These are phyloP conservation scores for Leptura quadrifasciata DNA, from an alignment of 2,888 invertebrate genomes.

Conservation along the genomic window DNA sequence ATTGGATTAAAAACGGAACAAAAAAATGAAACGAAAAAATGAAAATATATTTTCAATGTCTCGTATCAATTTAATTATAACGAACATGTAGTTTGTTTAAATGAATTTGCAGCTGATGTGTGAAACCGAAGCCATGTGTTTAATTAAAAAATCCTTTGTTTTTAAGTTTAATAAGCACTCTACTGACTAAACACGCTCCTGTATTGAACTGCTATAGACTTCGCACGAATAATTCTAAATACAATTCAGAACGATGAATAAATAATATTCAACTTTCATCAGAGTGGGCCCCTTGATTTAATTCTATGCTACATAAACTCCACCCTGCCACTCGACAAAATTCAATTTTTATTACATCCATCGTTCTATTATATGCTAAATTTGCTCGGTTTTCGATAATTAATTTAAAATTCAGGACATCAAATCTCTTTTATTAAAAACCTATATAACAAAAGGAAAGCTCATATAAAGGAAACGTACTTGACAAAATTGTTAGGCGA, in stretches of 20 bases:
- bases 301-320: constrained; percentile 53
- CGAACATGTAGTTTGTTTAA: constrained; percentile 71
- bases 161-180: constrained; percentile 74
- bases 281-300: constrained; percentile 57
- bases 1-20: constrained; percentile 58
- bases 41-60: constrained; percentile 67
- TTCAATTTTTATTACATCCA: constrained; percentile 54
- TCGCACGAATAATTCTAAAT: constrained; percentile 70
- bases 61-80: constrained; percentile 72
- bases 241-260: constrained; percentile 67
- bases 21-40: constrained; percentile 59
- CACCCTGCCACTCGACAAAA: constrained; percentile 52
- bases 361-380: constrained; percentile 51
- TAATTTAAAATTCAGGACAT: constrained; percentile 27
- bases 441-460: constrained; percentile 5
- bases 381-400: constrained; percentile 45
- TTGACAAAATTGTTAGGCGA: constrained; percentile 12
- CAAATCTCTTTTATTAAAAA: constrained; percentile 11
- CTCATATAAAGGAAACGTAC: not conserved
- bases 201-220: constrained; percentile 67
- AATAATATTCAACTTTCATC: constrained; percentile 66
- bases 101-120: constrained; percentile 74
- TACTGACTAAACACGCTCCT: constrained; percentile 68
- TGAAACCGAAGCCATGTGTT: constrained; percentile 73
- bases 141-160: constrained; percentile 74